phyloP scores from a whole-genome alignment of 2,113 vertebrate species.

The Bungarus multicinctus region DNA sequence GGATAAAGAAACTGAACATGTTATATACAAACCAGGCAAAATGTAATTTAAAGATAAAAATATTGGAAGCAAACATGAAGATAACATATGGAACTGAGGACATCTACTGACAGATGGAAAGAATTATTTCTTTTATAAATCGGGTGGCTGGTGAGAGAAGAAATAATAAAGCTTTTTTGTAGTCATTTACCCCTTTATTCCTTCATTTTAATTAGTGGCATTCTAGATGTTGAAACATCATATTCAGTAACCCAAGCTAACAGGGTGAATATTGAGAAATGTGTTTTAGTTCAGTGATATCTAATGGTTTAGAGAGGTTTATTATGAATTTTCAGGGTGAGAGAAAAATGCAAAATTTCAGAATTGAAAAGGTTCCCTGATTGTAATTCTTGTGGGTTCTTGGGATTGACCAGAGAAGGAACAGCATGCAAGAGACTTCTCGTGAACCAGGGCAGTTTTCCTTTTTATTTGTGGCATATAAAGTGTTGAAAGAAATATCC shows the following conservation, averaged over 20 bases:
- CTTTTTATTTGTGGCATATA: not conserved
- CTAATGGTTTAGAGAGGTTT: not conserved
- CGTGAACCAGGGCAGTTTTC: not conserved
- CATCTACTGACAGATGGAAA: not conserved
- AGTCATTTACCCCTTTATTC: not conserved
- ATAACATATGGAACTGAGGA: slow-evolving; percentile 9
- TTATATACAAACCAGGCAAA: not conserved
- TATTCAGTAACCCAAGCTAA: not conserved
- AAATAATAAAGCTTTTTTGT: not conserved
- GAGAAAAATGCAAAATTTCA: not conserved
- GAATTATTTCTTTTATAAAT: not conserved
- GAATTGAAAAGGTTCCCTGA: not conserved
- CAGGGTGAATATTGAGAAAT: not conserved
- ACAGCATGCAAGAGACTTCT: not conserved
- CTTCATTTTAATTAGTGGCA: not conserved
- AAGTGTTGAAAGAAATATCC: no score
- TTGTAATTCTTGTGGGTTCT: not conserved
- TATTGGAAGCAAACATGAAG: not conserved
- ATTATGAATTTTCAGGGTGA: not conserved
- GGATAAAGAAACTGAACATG: not conserved
- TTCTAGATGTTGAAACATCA: not conserved
- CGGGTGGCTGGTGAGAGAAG: fast-evolving
- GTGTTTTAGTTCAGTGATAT: not conserved
- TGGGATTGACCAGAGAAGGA: not conserved
- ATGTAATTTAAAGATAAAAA: not conserved